Evolutionary conservation across 2,113 vertebrate species (phyloP).

Genomic region (Gymnocephalus cernua): DNA sequence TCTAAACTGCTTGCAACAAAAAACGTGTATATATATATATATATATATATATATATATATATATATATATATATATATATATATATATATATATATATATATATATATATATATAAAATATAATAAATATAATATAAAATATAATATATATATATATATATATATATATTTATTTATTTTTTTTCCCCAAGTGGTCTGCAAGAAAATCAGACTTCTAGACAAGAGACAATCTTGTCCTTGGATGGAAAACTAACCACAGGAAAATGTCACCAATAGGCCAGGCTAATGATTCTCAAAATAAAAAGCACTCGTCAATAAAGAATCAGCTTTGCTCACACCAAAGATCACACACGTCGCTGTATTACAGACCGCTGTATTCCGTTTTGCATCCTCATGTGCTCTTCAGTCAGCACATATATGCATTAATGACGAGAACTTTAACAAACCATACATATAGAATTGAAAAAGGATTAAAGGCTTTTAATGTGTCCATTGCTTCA

Average conservation of each 20-base stretch:
- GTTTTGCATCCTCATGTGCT: neutral
- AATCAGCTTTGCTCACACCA: neutral
- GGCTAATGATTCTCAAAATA: constrained; percentile 27
- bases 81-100: too few species aligned
- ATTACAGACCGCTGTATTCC: neutral
- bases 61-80: too few species aligned
- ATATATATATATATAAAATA: too few species aligned
- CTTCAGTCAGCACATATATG: neutral
- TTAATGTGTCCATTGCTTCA: constrained; percentile 34
- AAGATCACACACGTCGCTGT: neutral
- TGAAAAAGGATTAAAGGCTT: constrained; percentile 7
- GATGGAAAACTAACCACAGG: neutral
- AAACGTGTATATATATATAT: too few species aligned
- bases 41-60: too few species aligned
- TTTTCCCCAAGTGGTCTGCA: too few species aligned
- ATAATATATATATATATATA: too few species aligned
- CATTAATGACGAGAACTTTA: neutral
- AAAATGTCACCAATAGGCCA: neutral
- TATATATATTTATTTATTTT: too few species aligned
- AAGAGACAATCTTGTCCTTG: neutral
- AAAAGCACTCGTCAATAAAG: constrained; percentile 35
- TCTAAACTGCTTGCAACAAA: too few species aligned
- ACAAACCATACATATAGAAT: neutral
- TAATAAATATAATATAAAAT: too few species aligned
- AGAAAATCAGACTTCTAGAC: too few species aligned